These are phyloP conservation scores for Andrena bucephala DNA, from an alignment of 2,888 invertebrate genomes.

Conservation along the genomic window DNA sequence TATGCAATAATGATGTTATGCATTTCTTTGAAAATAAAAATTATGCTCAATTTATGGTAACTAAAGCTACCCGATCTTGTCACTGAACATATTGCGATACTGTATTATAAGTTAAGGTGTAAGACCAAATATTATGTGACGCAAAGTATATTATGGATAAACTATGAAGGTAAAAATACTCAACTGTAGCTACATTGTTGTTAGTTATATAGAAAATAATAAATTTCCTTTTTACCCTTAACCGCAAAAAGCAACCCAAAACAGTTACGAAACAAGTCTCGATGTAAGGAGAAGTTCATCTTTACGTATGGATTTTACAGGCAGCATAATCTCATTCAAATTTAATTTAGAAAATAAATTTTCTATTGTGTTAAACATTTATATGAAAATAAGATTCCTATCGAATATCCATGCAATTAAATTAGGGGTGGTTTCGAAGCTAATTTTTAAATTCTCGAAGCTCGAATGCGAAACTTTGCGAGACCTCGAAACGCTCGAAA, in stretches of 20 bases:
- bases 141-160: slow-evolving; percentile 21
- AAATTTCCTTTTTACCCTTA: slow-evolving; percentile 36
- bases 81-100: slow-evolving; percentile 22
- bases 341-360: neutral
- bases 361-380: too few relatives aligned
- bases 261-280: neutral
- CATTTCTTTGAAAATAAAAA: slow-evolving; percentile 31
- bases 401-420: too few relatives aligned
- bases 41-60: slow-evolving; percentile 38
- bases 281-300: neutral
- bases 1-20: slow-evolving; percentile 10
- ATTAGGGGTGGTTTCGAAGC: too few relatives aligned
- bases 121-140: slow-evolving; percentile 48
- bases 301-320: neutral
- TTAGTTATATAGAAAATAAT: slow-evolving; percentile 33
- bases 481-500: too few relatives aligned
- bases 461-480: too few relatives aligned
- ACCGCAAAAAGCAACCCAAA: neutral
- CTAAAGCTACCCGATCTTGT: slow-evolving; percentile 25
- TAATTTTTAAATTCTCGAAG: too few relatives aligned
- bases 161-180: slow-evolving; percentile 22
- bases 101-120: slow-evolving; percentile 36
- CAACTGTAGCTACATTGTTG: slow-evolving; percentile 35
- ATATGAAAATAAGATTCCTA: too few relatives aligned
- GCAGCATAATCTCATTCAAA: too few relatives aligned